phyloP scores from a whole-genome alignment of 2,113 vertebrate species.

The Ameiurus melas region DNA sequence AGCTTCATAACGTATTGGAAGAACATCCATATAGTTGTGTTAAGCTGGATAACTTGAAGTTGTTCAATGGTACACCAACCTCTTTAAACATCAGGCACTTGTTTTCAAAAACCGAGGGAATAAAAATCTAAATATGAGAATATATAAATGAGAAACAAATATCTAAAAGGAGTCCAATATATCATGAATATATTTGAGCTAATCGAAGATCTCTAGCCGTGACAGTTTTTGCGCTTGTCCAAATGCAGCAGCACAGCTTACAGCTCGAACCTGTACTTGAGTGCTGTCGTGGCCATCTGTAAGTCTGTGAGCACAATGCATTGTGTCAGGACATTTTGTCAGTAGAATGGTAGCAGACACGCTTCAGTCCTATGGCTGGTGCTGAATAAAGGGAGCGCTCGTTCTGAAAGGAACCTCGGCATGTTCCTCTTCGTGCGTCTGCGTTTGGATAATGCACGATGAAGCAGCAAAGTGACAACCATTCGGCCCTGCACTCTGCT shows the following conservation, averaged over 20 bases:
- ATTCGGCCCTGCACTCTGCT: conserved; percentile 27
- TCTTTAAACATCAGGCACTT: not conserved
- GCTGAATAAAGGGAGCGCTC: not conserved
- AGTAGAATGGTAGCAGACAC: conserved; percentile 62
- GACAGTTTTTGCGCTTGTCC: conserved; percentile 32
- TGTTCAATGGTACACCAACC: not conserved
- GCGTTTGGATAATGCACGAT: conserved; percentile 14
- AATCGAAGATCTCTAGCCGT: not conserved
- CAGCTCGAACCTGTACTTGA: conserved; percentile 44
- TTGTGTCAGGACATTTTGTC: conserved; percentile 63
- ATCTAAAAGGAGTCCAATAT: not conserved
- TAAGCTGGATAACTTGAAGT: not conserved
- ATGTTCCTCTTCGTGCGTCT: not conserved
- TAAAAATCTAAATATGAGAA: not conserved
- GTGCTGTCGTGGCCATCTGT: conserved; percentile 57
- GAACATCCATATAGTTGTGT: not conserved
- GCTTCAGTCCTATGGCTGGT: conserved; percentile 43
- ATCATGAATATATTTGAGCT: not conserved
- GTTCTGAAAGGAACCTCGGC: conserved; percentile 16
- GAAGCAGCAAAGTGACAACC: conserved; percentile 14
- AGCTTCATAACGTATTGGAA: not conserved
- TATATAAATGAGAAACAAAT: not conserved
- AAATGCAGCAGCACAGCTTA: conserved; percentile 14
- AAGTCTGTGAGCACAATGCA: conserved; percentile 56
- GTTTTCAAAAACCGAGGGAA: not conserved